Percentiles rank a stretch among this genome's conserved stretches.
Conservation (phyloP, 2,113 vertebrate genomes). For the Phocoena phocoena region DNA sequence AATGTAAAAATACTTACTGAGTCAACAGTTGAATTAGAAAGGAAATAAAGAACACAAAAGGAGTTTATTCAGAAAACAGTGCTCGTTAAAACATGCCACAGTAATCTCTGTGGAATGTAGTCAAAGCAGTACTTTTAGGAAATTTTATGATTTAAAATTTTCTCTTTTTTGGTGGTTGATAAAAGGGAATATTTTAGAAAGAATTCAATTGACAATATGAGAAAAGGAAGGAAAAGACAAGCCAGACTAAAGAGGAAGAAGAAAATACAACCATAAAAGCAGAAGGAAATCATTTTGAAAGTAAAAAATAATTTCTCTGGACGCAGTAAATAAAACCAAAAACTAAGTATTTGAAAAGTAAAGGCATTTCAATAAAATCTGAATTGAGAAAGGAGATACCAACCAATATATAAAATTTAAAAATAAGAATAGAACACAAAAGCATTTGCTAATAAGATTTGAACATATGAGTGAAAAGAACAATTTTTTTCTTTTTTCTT, state of each 20-base stretch:
- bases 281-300: slow-evolving; percentile 11
- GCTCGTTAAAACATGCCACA: neutral
- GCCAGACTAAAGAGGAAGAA: neutral
- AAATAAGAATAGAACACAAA: slow-evolving; percentile 27
- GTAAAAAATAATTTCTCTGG: neutral
- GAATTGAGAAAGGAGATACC: neutral
- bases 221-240: neutral
- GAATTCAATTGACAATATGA: neutral
- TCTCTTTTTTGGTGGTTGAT: slow-evolving; percentile 34
- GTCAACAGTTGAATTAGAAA: slow-evolving; percentile 34
- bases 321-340: neutral
- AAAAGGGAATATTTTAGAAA: slow-evolving; percentile 45
- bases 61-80: slow-evolving; percentile 55
- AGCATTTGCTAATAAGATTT: neutral
- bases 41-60: slow-evolving; percentile 49
- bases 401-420: neutral
- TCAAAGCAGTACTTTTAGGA: slow-evolving; percentile 32
- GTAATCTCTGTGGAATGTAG: neutral
- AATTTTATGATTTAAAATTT: slow-evolving; percentile 17
- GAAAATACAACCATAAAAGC: neutral
- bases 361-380: slow-evolving; percentile 12
- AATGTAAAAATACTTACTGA: slow-evolving; percentile 44
- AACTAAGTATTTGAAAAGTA: neutral
- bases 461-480: slow-evolving; percentile 11
- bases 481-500: neutral